Evolutionary conservation across 1,140 invertebrate genomes (phyloP), one percentile per base, ranked within the genome.

Genomic region (Zaprionus camerounensis): DNA sequence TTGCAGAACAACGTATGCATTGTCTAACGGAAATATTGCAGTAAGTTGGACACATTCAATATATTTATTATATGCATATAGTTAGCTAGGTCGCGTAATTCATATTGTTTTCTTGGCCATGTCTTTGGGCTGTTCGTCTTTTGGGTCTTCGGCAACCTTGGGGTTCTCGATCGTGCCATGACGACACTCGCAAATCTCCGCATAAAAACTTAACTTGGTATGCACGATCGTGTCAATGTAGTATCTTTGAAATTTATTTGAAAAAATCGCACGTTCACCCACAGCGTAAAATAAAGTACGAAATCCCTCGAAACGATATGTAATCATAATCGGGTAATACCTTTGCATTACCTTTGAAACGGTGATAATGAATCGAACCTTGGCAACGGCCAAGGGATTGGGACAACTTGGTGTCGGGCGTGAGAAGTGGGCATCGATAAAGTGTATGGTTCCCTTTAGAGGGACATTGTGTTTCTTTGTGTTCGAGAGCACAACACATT

Each of bases 1-100:
- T 94, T n/a, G 94, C 96, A 22, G 94, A 95, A 74, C 94, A 94
- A 22, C 93, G 95, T 70, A 85, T 94, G 68, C 85, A 81, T 7
- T 91, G 95, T 22, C 86, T 95, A 24, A 91, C 94, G 6, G 94
- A 94, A 63, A 65, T 88, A 5, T 63, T 91, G 17, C 90, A 91
- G 91, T 92, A 59, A 86, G 87, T 90, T 63, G 1, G 38, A 41
- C 38, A 41, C 4, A 44, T 49, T 51, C 2, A 1, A 24, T 3
- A 12, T 12, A 12, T 22, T 46, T 17, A 17, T 46, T 46, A 17
- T 46, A 17, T 46, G 36, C 41, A 17, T 46, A 17, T 34, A 34
- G 31, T 11, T 2, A 44, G 41, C 1, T 13, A 24, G 20, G 9
- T 20, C 1, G 11, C 12, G 3, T 13, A 5, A 20, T 51, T 51